Percentiles rank a stretch among this genome's conserved stretches.
These are phyloP conservation scores for Zaprionus obscuricornis DNA, from an alignment of 2,888 invertebrate genomes.

Conservation along the genomic window DNA sequence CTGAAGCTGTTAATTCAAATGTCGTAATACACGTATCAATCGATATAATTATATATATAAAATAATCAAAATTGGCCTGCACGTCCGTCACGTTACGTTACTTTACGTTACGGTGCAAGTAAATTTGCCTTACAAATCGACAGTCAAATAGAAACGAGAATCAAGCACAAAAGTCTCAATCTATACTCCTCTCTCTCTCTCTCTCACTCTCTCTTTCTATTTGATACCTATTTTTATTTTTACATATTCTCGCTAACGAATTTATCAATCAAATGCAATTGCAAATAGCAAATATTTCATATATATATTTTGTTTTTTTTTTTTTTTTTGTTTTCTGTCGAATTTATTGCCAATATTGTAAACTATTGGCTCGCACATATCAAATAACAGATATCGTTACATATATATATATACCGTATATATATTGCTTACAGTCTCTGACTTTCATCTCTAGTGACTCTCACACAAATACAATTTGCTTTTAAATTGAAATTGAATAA, in stretches of 20 bases:
- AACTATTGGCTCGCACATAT: neutral
- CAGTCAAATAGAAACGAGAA: conserved; percentile 38
- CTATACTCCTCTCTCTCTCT: conserved; percentile 1
- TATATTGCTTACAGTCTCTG: neutral
- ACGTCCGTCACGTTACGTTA: conserved; percentile 28
- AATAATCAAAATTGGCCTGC: conserved; percentile 31
- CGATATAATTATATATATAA: conserved; percentile 29
- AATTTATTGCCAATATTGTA: neutral
- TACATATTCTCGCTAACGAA: conserved; percentile 65
- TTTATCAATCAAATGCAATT: conserved; percentile 67
- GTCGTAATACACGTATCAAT: conserved; percentile 54
- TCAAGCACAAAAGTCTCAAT: conserved; percentile 8
- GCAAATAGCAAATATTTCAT: conserved; percentile 7
- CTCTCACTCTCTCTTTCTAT: too few species aligned
- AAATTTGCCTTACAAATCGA: conserved; percentile 50
- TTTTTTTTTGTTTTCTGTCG: too few species aligned
- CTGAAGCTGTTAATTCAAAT: conserved; percentile 44
- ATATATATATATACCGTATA: neutral
- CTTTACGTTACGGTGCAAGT: conserved; percentile 8
- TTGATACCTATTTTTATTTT: conserved; percentile 45
- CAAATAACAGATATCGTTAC: neutral
- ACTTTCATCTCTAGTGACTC: conserved; percentile 18
- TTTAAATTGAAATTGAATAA: conserved; percentile 4
- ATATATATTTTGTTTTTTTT: neutral
- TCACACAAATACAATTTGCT: conserved; percentile 9